Percentiles rank a stretch among this genome's conserved stretches.
These are phyloP conservation scores for Vandiemenella viatica DNA, from an alignment of 2,888 invertebrate genomes.

Conservation along the genomic window DNA sequence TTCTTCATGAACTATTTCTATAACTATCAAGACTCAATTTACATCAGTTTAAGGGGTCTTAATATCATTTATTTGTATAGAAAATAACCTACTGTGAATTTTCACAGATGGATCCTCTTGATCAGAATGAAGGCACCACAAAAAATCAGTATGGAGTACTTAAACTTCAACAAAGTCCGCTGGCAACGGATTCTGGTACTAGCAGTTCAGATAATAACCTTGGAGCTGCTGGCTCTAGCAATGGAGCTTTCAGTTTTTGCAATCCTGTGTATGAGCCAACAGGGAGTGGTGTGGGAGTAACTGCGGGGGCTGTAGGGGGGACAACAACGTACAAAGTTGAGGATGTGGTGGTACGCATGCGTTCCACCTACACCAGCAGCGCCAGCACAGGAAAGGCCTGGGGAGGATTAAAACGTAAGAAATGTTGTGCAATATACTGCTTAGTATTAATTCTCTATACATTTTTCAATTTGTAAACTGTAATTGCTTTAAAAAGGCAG, in stretches of 20 bases:
- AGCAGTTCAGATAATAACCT: conserved; percentile 12
- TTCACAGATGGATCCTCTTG: conserved; percentile 44
- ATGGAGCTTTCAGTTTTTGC: conserved; percentile 55
- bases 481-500: not conserved
- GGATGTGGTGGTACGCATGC: conserved; percentile 52
- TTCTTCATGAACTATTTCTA: no score
- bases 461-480: not conserved
- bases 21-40: no score
- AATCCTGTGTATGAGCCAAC: conserved; percentile 69
- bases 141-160: conserved; percentile 56
- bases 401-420: conserved; percentile 23
- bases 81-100: not conserved
- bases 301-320: conserved; percentile 1
- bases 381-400: conserved; percentile 14
- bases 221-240: conserved; percentile 22
- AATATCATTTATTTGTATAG: not conserved
- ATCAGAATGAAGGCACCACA: conserved; percentile 30
- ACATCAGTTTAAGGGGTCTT: not conserved
- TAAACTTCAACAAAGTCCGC: conserved; percentile 57
- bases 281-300: conserved; percentile 16
- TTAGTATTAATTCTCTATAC: not conserved
- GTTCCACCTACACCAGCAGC: conserved; percentile 22
- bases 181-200: conserved; percentile 17
- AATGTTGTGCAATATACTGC: no score
- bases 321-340: conserved; percentile 54